A percentile compares a stretch with the other conserved stretches of the same genome.
These are phyloP conservation scores for Stenurella melanura DNA, from an alignment of 2,888 invertebrate genomes.

Conservation along the genomic window DNA sequence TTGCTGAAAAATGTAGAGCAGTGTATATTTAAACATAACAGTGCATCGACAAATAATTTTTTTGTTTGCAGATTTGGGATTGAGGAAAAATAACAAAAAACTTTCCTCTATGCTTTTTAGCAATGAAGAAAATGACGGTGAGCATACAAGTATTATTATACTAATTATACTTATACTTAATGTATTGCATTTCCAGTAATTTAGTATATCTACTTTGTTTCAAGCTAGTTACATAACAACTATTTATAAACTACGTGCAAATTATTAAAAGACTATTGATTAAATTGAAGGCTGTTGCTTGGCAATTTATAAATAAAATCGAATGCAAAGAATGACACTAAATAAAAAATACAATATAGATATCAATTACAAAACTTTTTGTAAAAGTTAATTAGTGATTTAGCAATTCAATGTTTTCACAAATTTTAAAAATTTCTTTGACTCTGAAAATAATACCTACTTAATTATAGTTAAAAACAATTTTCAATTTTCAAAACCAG, in stretches of 20 bases:
- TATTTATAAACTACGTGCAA: neutral
- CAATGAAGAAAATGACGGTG: constrained; percentile 56
- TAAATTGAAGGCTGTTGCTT: neutral
- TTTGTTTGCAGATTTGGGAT: constrained; percentile 55
- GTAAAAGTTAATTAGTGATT: too few relatives aligned
- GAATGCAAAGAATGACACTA: too few relatives aligned
- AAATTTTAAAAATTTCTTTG: too few relatives aligned
- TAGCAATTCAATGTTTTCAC: too few relatives aligned
- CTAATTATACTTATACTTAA: constrained; percentile 13
- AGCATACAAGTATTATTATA: constrained; percentile 43
- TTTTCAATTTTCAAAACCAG: too few relatives aligned
- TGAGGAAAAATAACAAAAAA: constrained; percentile 57
- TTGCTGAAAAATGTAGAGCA: neutral
- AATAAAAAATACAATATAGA: too few relatives aligned
- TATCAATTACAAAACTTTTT: too few relatives aligned
- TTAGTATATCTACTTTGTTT: neutral
- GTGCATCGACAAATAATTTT: constrained; percentile 38
- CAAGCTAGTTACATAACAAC: neutral
- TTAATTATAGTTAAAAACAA: too few relatives aligned
- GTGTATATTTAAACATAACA: neutral
- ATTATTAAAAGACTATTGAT: neutral
- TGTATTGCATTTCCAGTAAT: neutral
- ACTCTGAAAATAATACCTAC: too few relatives aligned
- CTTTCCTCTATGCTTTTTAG: constrained; percentile 55
- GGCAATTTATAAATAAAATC: neutral